These are phyloP conservation scores for Miniopterus natalensis DNA, from an alignment of 2,113 vertebrate genomes.

Conservation along the genomic window DNA sequence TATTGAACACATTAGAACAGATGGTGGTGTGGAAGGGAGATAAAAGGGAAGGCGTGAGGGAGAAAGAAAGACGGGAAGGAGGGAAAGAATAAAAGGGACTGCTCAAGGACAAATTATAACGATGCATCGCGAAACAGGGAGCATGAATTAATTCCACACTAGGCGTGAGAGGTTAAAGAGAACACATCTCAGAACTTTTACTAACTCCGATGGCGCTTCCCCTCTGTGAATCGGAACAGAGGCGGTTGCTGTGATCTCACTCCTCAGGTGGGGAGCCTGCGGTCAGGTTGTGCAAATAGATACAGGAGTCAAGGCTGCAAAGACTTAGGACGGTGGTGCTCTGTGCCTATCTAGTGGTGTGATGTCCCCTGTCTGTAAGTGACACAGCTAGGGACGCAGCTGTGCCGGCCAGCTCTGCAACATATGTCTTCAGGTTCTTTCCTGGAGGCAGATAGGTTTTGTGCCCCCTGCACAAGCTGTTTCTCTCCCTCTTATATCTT, in stretches of 20 bases:
- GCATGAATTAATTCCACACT: not conserved
- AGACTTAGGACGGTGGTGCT: accelerated
- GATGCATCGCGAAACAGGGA: not conserved
- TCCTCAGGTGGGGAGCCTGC: not conserved
- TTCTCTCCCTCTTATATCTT: not conserved
- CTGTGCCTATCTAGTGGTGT: not conserved
- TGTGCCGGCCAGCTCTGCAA: not conserved
- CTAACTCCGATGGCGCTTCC: not conserved
- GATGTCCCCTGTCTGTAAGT: not conserved
- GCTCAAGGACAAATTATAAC: not conserved
- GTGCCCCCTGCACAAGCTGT: not conserved
- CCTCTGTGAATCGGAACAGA: not conserved
- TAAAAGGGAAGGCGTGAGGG: conserved; percentile 11
- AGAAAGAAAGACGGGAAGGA: not conserved
- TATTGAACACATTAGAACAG: not conserved
- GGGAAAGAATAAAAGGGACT: not conserved
- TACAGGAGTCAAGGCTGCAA: not conserved
- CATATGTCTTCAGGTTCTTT: not conserved
- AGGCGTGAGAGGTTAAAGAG: not conserved
- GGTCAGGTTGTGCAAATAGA: not conserved
- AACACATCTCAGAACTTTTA: not conserved
- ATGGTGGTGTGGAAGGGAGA: not conserved
- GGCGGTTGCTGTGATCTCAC: not conserved
- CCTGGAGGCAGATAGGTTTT: not conserved
- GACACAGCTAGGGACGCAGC: not conserved